Evolutionary conservation across 2,888 invertebrate genomes (phyloP), one percentile per base, ranked within the genome.

Genomic region (Xestia xanthographa): DNA sequence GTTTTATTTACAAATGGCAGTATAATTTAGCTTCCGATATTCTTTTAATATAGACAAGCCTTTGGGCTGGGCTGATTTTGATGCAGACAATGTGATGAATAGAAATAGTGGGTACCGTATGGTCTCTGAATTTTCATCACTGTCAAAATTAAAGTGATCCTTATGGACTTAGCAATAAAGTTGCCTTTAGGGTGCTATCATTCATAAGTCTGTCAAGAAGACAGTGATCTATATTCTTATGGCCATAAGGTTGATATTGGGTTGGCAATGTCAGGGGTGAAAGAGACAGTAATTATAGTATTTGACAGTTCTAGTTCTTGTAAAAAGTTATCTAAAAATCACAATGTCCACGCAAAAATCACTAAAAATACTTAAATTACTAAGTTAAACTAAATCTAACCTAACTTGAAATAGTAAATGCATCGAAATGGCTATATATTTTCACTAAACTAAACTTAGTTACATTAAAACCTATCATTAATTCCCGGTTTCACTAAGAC

Each of bases 1-100:
- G 72, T 81, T 81, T 90, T 95, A 94, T 95, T 75, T 95, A 95
- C 94, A 94, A 89, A 90, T 95, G 95, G 96, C 96, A 95, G 95
- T 95, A 92, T 94, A 86, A 82, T 92, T 94, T 96, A 96, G 96
- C 96, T 95, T 92, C 86, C 75, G 94, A 92, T 92, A 88, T 89
- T 84, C 1, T 80, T 83, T 70, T 69, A 48, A 80, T 84, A 87
- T 80, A 81, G 82, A 83, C 73, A 85, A 78, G 83, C 83, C 82
- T 74, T 74, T 66, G 62, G 83, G 77, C 67, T 80, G 78, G 45
- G 17, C n/a, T 68, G 80, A 77, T 72, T 76, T 82, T 79, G 58
- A 38, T 68, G 48, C 8, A 38, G 71, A 83, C 79, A 77, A 75
- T 85, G 83, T 80, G 60, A 63, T 26, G 45, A 0, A 12, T 38